Evolutionary conservation across 2,888 invertebrate genomes (phyloP), one percentile per base, ranked within the genome.

Genomic region (Hypsopygia costalis): DNA sequence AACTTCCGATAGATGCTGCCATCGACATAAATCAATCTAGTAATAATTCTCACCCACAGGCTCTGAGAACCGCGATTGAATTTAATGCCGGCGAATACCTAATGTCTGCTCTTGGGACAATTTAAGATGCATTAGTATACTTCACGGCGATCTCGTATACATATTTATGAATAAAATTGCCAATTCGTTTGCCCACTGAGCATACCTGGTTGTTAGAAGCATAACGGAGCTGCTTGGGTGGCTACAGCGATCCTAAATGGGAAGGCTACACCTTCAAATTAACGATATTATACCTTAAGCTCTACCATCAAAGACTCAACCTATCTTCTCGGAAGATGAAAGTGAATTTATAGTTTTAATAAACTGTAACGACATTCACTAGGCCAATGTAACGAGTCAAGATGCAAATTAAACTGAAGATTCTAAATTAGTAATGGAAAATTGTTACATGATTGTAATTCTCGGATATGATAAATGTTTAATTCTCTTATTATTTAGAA

Each of bases 111-210:
- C 72, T 69, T 63, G 66, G 52, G 58, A 78, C 78, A 76, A 74
- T 83, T 78, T 78, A 74, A 68, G 68, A 58, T 62, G 65, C 75
- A 75, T 78, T 76, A 81, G 66, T 62, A 59, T 56, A 67, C 64
- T 79, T 72, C 59, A 55, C 57, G 63, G 79, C 75, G 60, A 69
- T 68, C 69, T 58, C 67, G 67, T 70, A 73, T 74, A 75, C 75
- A 80, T 78, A 74, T 79, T 79, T 81, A 79, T 81, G 77, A 71
- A 75, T 72, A 66, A 69, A 67, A 69, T 69, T 70, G 77, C 60
- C 72, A 65, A 69, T 69, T 63, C 60, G 58, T 59, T 59, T 60
- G 41, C 46, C 52, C 41, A 39, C 40, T 38, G 35, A 40, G 41
- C 44, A 36, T 56, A 62, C 62, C 61, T 56, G 52, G 58, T 66